phyloP scores from a whole-genome alignment of 2,113 vertebrate species.

The Siniperca chuatsi region DNA sequence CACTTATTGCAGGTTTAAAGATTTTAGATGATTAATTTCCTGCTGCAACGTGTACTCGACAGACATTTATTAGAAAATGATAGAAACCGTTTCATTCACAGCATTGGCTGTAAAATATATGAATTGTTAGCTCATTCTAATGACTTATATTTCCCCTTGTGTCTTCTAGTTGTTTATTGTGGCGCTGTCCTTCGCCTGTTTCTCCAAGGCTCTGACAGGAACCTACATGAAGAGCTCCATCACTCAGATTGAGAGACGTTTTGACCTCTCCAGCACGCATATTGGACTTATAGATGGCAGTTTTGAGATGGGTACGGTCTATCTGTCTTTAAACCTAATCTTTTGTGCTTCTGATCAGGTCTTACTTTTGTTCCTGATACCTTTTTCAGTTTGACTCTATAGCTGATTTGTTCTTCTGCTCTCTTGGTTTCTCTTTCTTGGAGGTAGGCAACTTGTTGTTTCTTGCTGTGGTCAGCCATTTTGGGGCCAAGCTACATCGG shows the following conservation, averaged over 20 bases:
- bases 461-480: constrained; percentile 93
- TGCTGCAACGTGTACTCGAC: neutral
- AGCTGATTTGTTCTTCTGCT: neutral
- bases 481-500: constrained; percentile 91
- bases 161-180: constrained; percentile 87
- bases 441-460: constrained; percentile 91
- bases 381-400: neutral
- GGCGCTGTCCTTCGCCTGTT: constrained; percentile 88
- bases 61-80: neutral
- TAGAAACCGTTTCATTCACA: neutral
- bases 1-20: neutral
- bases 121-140: neutral
- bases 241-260: constrained; percentile 94
- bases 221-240: constrained; percentile 92
- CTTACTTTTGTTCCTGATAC: neutral
- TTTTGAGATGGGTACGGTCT: constrained; percentile 92
- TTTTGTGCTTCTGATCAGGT: neutral
- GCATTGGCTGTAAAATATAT: neutral
- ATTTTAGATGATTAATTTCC: neutral
- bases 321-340: neutral
- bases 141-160: constrained; percentile 8
- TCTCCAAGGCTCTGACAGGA: constrained; percentile 87
- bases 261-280: constrained; percentile 88
- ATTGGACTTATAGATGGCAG: constrained; percentile 90
- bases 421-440: neutral